phyloP scores from a whole-genome alignment of 2,113 vertebrate species.

The Psephotus haematonotus region DNA sequence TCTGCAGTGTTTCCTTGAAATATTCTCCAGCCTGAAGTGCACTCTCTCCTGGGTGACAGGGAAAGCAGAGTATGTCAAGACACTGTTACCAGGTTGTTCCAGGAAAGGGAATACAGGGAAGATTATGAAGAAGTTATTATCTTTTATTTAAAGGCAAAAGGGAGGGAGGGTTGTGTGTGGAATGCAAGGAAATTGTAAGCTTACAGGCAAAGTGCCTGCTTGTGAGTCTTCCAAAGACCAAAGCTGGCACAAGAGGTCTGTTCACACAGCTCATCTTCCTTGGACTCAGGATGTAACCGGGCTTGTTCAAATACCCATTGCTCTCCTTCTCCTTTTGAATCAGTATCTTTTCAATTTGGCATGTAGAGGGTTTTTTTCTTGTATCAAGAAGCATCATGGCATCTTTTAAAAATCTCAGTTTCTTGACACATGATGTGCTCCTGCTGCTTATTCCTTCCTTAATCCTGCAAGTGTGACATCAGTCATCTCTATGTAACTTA shows the following conservation, averaged over 20 bases:
- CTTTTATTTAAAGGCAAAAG: neutral
- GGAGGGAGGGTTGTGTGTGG: neutral
- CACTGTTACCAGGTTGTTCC: neutral
- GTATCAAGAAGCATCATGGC: neutral
- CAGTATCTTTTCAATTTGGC: neutral
- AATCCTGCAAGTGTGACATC: slow-evolving; percentile 24
- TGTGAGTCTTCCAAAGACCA: neutral
- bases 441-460: slow-evolving; percentile 20
- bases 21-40: neutral
- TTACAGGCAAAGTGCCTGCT: neutral
- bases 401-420: neutral
- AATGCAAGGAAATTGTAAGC: neutral
- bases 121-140: neutral
- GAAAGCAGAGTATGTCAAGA: neutral
- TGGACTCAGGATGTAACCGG: neutral
- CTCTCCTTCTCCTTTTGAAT: neutral
- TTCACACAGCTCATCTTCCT: neutral
- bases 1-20: neutral
- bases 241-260: neutral
- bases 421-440: neutral
- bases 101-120: neutral
- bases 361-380: neutral
- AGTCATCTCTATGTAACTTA: slow-evolving; percentile 8
- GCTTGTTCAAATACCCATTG: neutral
- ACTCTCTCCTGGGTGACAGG: neutral